A percentile compares a stretch with the other conserved stretches of the same genome.
These are phyloP conservation scores for Cremastinae sp. DNA, from an alignment of 2,888 invertebrate genomes.

Conservation along the genomic window DNA sequence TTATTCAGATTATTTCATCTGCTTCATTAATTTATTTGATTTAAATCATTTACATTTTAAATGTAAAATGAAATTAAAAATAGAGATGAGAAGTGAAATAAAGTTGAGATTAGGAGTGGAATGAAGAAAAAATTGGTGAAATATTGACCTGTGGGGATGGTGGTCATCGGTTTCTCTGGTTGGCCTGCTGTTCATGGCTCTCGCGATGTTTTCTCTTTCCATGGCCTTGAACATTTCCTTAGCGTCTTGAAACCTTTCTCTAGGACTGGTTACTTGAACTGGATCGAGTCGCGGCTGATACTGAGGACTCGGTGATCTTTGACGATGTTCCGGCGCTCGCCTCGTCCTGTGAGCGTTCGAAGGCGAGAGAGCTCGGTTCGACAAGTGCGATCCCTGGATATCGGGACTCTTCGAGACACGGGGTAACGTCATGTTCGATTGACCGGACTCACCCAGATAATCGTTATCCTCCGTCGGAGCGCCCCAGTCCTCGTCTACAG, in stretches of 20 bases:
- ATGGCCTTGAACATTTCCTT: conserved; percentile 92
- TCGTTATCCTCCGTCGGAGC: conserved; percentile 74
- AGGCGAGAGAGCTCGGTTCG: conserved; percentile 71
- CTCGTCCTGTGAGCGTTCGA: conserved; percentile 73
- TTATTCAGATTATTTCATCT: too few species aligned
- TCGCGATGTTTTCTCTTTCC: conserved; percentile 84
- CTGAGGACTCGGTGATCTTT: conserved; percentile 80
- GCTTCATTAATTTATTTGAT: too few species aligned
- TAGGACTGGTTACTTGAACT: conserved; percentile 82
- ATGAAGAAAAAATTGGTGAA: not conserved
- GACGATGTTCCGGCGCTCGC: conserved; percentile 81
- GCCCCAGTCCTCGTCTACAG: conserved; percentile 88
- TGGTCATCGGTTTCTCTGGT: conserved; percentile 68
- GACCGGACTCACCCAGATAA: conserved; percentile 72
- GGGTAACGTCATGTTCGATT: conserved; percentile 72
- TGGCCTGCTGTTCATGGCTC: conserved; percentile 70
- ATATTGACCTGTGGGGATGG: conserved; percentile 72
- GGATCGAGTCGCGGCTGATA: conserved; percentile 78
- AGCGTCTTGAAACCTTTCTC: conserved; percentile 91
- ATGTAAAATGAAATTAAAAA: not conserved
- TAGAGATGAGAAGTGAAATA: not conserved
- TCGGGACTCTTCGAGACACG: conserved; percentile 77
- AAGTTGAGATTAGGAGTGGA: not conserved
- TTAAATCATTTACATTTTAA: conserved; percentile 2
- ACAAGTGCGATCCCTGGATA: conserved; percentile 59